phyloP scores from a whole-genome alignment of 2,888 invertebrate species.

The Hirtodrosophila histrioides region DNA sequence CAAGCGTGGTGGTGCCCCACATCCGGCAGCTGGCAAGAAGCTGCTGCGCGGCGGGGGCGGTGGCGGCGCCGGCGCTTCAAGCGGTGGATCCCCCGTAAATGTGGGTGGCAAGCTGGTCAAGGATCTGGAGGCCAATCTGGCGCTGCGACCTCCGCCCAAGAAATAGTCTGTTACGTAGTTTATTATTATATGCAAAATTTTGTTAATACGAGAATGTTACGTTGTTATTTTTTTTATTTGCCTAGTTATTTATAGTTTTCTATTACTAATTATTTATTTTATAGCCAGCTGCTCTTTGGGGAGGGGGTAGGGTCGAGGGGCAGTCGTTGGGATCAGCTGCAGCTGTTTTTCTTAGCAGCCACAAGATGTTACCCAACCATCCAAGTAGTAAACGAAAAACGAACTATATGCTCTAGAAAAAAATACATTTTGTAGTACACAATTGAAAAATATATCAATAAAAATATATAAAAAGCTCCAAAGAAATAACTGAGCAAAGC shows the following conservation, averaged over 20 bases:
- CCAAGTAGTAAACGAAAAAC: conserved; percentile 19
- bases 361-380: conserved; percentile 6
- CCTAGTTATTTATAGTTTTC: conserved; percentile 53
- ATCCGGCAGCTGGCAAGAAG: conserved; percentile 51
- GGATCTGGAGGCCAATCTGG: conserved; percentile 81
- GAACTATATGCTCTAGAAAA: conserved; percentile 22
- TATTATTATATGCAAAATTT: conserved; percentile 49
- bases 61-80: conserved; percentile 7
- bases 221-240: conserved; percentile 40
- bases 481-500: too few relatives aligned
- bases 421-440: conserved; percentile 21
- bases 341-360: conserved; percentile 3
- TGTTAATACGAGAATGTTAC: conserved; percentile 35
- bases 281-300: conserved; percentile 37
- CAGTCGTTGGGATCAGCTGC: conserved; percentile 1
- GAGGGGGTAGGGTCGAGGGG: not conserved
- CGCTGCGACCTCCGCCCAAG: conserved; percentile 83
- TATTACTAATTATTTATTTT: conserved; percentile 64
- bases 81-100: conserved; percentile 1
- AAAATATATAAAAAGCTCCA: not conserved
- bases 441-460: conserved; percentile 25
- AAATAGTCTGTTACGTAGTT: conserved; percentile 47
- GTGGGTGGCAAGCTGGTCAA: conserved; percentile 52
- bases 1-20: conserved; percentile 76
- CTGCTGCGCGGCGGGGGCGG: conserved; percentile 19